Evolutionary conservation across 92 coral and sea anemone species (phyloP), one percentile per base, ranked within the genome.

Genomic region (Ricordea florida): DNA sequence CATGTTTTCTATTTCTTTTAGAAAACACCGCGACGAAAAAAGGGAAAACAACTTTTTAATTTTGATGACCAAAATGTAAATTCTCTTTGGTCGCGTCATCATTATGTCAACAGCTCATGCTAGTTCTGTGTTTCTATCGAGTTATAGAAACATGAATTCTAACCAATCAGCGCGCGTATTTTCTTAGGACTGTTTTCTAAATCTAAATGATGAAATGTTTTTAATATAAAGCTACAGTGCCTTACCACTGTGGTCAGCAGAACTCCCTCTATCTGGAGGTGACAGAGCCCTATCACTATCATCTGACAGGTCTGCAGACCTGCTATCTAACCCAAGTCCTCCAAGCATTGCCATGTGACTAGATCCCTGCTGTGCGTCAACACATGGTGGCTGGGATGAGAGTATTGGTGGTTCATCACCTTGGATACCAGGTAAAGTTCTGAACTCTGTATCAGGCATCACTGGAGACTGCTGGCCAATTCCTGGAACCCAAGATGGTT

Each of bases 401-500:
- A 69, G 74, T 10, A 30, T 13, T 3, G 80, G 66, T 59, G 89
- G 64, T 15, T 43, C 85, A 20, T 34, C 66, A 42, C 61, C 74
- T 72, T 20, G 65, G 45, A 32, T 26, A 13, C 41, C 70, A 56
- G 65, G 66, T 5, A 83, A 65, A n/a, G 38, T 43, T 37, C 64
- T 78, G 3, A 85, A 40, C 66, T 76, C 83, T 9, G 60, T 27
- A 14, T 85, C 91, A 2, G 91, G 80, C 57, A 57, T 52, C 11
- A 76, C 79, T 24, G 92, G 92, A 18, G 92, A 86, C 75, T 67
- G 79, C 26, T 45, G 38, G 20, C 84, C 92, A 73, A 87, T 82
- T 18, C 41, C 49, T 21, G 96, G 96, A 38, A 90, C 80, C 96
- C 96, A 90, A 11, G 96, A 86, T 6, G 96, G 96, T 48, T 85